Conservation (phyloP, 30 jellyfish, hydroid and myxozoan genomes). For the Chironex yamaguchii region DNA sequence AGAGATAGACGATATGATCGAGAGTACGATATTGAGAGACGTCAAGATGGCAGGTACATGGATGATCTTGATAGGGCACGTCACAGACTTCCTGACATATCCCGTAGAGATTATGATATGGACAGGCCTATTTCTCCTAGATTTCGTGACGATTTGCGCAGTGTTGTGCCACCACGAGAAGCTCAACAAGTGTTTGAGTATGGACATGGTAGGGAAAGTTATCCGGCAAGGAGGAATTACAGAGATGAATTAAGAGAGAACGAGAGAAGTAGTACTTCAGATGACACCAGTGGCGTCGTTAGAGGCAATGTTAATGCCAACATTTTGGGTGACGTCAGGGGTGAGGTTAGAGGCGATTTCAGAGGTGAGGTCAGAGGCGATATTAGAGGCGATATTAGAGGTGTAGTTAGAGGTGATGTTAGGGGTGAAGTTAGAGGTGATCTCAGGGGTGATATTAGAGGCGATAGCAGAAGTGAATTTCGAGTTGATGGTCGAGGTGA, state of each 20-base stretch:
- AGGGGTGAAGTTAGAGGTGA: background rate
- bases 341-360: background rate
- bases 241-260: background rate
- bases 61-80: slow-evolving; percentile 7
- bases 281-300: background rate
- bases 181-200: slow-evolving; percentile 23
- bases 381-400: background rate
- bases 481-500: no score
- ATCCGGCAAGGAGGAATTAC: no score
- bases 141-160: background rate
- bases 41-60: background rate
- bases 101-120: background rate
- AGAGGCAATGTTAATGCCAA: background rate
- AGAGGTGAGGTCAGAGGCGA: background rate
- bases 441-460: no score
- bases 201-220: slow-evolving; percentile 17
- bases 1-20: background rate
- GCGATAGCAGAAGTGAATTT: no score
- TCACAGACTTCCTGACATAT: background rate
- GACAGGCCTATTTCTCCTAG: background rate
- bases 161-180: background rate
- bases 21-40: background rate
- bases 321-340: background rate
- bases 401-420: background rate
- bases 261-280: background rate